A percentile compares a stretch with the other conserved stretches of the same genome.
Conservation (phyloP, 2,888 invertebrate species). For the Andrena hattorfiana region DNA sequence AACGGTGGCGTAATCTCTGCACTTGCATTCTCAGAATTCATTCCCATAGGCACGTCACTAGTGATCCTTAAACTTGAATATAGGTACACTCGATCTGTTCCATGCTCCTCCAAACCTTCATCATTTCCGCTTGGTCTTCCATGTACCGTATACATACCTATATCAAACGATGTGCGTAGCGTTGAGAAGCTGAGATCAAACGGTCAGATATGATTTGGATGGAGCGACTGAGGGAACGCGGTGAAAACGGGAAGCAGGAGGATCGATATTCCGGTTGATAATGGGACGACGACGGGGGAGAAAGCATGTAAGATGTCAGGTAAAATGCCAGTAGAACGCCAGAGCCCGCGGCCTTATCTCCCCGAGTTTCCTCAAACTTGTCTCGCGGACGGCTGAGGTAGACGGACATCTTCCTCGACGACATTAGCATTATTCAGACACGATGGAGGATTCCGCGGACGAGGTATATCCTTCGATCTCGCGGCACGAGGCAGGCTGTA, state of each 20-base stretch:
- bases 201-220: slow-evolving; percentile 33
- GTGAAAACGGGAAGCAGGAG: slow-evolving; percentile 1
- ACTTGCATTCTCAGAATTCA: too few relatives aligned
- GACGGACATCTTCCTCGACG: slow-evolving; percentile 65
- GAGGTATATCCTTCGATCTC: slow-evolving; percentile 66
- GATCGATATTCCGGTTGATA: slow-evolving; percentile 40
- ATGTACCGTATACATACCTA: neutral
- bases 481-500: slow-evolving; percentile 34
- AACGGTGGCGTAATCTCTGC: too few relatives aligned
- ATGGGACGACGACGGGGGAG: slow-evolving; percentile 5
- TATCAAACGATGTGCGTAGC: neutral
- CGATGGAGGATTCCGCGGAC: slow-evolving; percentile 33
- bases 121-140: neutral
- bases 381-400: slow-evolving; percentile 35
- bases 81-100: too few relatives aligned
- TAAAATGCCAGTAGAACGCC: slow-evolving; percentile 28
- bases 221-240: slow-evolving; percentile 14
- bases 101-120: too few relatives aligned
- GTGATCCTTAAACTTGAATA: too few relatives aligned
- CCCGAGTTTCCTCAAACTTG: slow-evolving; percentile 60
- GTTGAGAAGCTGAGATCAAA: slow-evolving; percentile 4
- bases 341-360: slow-evolving; percentile 39
- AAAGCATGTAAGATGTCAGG: slow-evolving; percentile 28
- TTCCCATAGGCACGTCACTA: too few relatives aligned
- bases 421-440: slow-evolving; percentile 66